Conservation (phyloP, 2,888 invertebrate genomes). For the Diloba caeruleocephala region DNA sequence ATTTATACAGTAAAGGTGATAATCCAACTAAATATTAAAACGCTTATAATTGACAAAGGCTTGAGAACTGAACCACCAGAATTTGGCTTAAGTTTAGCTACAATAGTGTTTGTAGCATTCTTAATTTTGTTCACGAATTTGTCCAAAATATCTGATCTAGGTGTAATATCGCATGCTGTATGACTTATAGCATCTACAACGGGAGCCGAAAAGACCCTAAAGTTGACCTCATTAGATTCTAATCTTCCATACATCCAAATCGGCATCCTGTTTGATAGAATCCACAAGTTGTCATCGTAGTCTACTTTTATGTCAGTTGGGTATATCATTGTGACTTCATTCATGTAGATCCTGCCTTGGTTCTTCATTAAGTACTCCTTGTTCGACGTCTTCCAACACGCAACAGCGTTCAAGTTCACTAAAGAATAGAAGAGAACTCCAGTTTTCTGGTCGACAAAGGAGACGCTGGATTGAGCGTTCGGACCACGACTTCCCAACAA, state of each 20-base stretch:
- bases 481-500: conserved; percentile 91
- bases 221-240: conserved; percentile 91
- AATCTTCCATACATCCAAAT: conserved; percentile 91
- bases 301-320: conserved; percentile 94
- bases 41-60: conserved; percentile 59
- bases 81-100: conserved; percentile 67
- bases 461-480: conserved; percentile 92
- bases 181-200: conserved; percentile 92
- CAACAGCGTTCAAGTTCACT: conserved; percentile 93
- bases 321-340: conserved; percentile 92
- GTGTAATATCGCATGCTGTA: conserved; percentile 91
- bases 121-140: conserved; percentile 86
- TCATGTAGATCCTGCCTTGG: conserved; percentile 92
- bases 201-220: conserved; percentile 91
- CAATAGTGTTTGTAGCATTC: conserved; percentile 77
- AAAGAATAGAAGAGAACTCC: conserved; percentile 93
- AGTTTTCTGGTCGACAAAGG: conserved; percentile 92
- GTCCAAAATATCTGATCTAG: conserved; percentile 87
- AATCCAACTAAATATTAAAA: conserved; percentile 63
- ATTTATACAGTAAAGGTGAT: conserved; percentile 49
- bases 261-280: conserved; percentile 92
- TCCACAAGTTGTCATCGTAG: conserved; percentile 92
- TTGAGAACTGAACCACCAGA: conserved; percentile 51
- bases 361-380: conserved; percentile 91
- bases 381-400: conserved; percentile 93